These are phyloP conservation scores for Metopolophium dirhodum DNA, from an alignment of 1,140 invertebrate genomes.

Conservation along the genomic window DNA sequence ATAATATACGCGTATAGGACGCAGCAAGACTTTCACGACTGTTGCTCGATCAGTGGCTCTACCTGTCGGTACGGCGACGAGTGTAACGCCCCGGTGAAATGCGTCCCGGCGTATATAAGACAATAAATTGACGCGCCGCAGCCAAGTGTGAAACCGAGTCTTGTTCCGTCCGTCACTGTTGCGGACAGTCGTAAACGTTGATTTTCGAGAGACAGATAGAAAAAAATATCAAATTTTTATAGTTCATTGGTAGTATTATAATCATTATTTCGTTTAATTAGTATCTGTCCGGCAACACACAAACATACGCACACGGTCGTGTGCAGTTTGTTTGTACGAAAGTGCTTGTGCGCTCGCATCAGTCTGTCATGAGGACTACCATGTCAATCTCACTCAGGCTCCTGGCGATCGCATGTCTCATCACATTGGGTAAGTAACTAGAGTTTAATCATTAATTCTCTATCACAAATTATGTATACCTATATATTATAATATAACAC, in stretches of 20 bases:
- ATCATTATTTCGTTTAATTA: not conserved
- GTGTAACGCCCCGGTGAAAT: constrained; percentile 37
- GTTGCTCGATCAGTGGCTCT: constrained; percentile 26
- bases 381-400: constrained; percentile 9
- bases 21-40: constrained; percentile 42
- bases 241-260: not conserved
- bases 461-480: not conserved
- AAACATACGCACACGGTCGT: not conserved
- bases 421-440: constrained; percentile 37
- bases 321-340: not conserved
- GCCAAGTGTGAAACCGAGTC: constrained; percentile 28
- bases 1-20: not conserved
- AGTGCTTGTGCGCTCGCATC: not conserved
- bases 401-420: constrained; percentile 20
- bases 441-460: not conserved
- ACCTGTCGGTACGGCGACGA: constrained; percentile 27
- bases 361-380: constrained; percentile 42
- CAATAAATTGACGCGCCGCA: constrained; percentile 40
- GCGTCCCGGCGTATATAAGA: constrained; percentile 53
- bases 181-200: not conserved
- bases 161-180: constrained; percentile 33
- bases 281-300: not conserved
- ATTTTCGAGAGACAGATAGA: not conserved
- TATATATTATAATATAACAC: too few species aligned
- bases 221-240: not conserved